Conservation (phyloP, 2,113 vertebrate genomes). For the Polypterus senegalus region DNA sequence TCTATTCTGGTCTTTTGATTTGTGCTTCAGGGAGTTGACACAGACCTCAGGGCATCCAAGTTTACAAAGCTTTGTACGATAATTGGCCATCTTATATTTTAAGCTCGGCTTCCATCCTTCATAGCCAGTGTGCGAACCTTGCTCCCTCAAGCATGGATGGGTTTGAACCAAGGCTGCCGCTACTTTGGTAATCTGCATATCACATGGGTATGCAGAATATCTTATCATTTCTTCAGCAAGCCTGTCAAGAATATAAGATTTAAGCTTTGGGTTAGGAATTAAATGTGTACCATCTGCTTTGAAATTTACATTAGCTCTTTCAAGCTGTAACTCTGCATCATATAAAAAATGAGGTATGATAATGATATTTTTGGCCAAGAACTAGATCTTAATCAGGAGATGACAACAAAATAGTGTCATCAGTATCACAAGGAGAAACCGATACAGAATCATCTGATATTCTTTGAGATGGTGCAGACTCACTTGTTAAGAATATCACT, state of each 20-base stretch:
- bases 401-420: slow-evolving; percentile 9
- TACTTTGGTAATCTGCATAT: slow-evolving; percentile 18
- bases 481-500: too few species aligned
- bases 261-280: slow-evolving; percentile 17
- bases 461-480: not conserved
- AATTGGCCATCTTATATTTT: slow-evolving; percentile 21
- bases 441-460: not conserved
- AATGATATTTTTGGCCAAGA: slow-evolving; percentile 6
- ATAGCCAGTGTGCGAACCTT: slow-evolving; percentile 14
- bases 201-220: slow-evolving; percentile 18
- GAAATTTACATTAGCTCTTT: slow-evolving; percentile 15
- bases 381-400: slow-evolving; percentile 4
- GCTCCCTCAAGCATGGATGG: slow-evolving; percentile 22
- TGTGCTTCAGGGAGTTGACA: too few species aligned
- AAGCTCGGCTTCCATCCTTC: slow-evolving; percentile 20
- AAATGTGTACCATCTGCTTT: slow-evolving; percentile 15
- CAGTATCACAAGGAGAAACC: slow-evolving; percentile 11
- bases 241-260: slow-evolving; percentile 19
- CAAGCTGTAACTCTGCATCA: slow-evolving; percentile 15
- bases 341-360: slow-evolving; percentile 11
- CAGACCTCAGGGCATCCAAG: slow-evolving; percentile 16
- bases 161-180: slow-evolving; percentile 16
- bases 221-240: slow-evolving; percentile 20
- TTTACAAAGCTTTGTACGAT: slow-evolving; percentile 8
- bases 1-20: slow-evolving; percentile 17